Percentiles rank a stretch among this genome's conserved stretches.
Evolutionary conservation across 2,797 vertebrate species (phyloP).

Genomic region (Octomys mimax): DNA sequence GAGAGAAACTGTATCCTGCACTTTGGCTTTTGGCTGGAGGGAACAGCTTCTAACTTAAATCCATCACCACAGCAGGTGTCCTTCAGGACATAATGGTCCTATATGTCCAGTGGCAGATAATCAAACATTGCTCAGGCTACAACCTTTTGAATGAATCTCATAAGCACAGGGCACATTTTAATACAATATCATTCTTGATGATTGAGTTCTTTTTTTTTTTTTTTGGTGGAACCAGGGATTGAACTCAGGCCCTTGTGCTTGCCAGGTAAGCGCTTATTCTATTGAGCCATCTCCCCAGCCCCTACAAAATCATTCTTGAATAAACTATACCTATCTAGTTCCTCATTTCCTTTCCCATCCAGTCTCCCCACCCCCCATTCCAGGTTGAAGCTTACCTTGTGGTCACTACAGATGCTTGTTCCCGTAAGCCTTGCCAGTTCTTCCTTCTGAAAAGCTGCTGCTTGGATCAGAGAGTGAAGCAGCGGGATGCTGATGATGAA

Average conservation of each 20-base stretch:
- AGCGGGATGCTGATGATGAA: not conserved
- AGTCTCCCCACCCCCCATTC: not conserved
- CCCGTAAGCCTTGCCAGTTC: not conserved
- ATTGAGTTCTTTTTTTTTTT: too few species aligned
- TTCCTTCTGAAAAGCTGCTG: conserved; percentile 35
- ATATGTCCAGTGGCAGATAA: fast-evolving
- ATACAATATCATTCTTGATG: not conserved
- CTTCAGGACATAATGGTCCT: not conserved
- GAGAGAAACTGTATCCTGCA: not conserved
- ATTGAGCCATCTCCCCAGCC: too few species aligned
- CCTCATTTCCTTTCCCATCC: not conserved
- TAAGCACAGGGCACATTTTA: not conserved
- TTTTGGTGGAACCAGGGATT: too few species aligned
- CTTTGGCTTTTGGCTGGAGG: conserved; percentile 37
- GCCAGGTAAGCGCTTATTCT: too few species aligned
- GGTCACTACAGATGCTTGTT: not conserved
- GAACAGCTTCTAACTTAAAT: conserved; percentile 33
- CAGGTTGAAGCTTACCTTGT: not conserved
- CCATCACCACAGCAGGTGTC: not conserved
- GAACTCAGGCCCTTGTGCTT: too few species aligned
- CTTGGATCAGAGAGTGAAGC: not conserved
- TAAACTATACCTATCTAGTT: conserved; percentile 14
- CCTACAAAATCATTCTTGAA: conserved; percentile 32
- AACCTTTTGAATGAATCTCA: not conserved
- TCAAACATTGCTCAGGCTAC: not conserved